Evolutionary conservation across 2,797 vertebrate species (phyloP), one percentile per base, ranked within the genome.

Genomic region (Tympanoctomys barrerae): DNA sequence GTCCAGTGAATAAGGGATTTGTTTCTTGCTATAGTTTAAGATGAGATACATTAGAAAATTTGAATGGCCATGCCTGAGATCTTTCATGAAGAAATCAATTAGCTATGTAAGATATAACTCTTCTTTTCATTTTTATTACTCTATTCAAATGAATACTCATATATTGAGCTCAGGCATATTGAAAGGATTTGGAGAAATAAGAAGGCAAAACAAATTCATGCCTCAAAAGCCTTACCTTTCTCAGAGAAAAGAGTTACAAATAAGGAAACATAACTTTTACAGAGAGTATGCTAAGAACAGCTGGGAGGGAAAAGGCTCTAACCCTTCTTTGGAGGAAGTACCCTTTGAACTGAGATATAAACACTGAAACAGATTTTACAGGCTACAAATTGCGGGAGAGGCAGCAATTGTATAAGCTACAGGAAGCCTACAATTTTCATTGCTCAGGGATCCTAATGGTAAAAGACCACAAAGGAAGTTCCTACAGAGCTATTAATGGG

Each of bases 71-170:
- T 8, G 57, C 9, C 59, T 77, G 42, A 94, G 70, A 88, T 64
- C 28, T 68, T 95, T 24, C 12, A 10, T 79, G 81, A 88, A 82
- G 49, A 83, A 92, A 89, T 85, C 4, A 49, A 71, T 54, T 85
- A 90, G 14, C 33, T 59, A 0, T n/a, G 5, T 73, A 87, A 90
- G 21, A 5, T 18, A 3, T 85, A 88, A 92, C 66, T 78, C 16
- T 89, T 83, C 5, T n/a, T 73, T 94, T 90, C 12, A 46, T 9
- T 90, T 92, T 71, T 62, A 68, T 73, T 87, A 52, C 36, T 75
- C 6, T 85, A 57, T 75, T 54, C 16, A 71, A 96, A 89, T 64
- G 9, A 62, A 75, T 62, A n/a, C 1, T 90, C 57, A 79, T 16
- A 46, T 93, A 39, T 52, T 92, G 79, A 89, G 62, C 3, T 19